Evolutionary conservation across 2,797 vertebrate genomes (phyloP), one percentile per base, ranked within the genome.

Genomic region (Lithobates pipiens): DNA sequence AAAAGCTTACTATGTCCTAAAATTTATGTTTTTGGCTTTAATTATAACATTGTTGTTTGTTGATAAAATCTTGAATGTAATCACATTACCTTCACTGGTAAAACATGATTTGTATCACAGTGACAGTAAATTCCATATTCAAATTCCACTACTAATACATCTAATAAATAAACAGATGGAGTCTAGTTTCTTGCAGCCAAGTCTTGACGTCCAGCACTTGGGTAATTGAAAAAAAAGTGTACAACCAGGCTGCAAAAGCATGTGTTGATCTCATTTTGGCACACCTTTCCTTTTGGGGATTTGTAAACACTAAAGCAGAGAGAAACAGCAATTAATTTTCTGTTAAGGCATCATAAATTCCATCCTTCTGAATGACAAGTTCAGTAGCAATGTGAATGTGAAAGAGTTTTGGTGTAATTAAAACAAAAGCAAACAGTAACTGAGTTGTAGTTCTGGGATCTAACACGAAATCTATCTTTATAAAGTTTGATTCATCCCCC

Each of bases 21-120:
- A 61, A 23, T 85, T 54, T 46, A 63, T 78, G n/a, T 77, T 71
- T 77, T n/a, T 61, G 65, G 39, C 68, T 54, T 32, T 21, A 34
- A 29, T n/a, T 70, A 70, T 54, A 36, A 34, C 21, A 54, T 65
- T 80, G 65, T 44, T 80, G 29, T 27, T 25, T 67, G 42, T 70
- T 70, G 65, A 67, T 67, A 67, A 67, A 67, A 67, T 67, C 65
- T 25, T 29, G 16, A 67, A 67, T 67, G 65, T 67, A 67, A 67
- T 67, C 65, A 67, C 65, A 67, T 67, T 67, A 67, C 65, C 65
- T 29, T 67, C 25, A 67, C 25, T 67, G 25, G 13, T 67, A 67
- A 61, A 61, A 67, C 27, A 67, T 67, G 27, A 67, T 29, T 67
- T 25, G 65, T 29, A 67, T 67, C 65, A 67, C 13, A 67, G n/a